Evolutionary conservation across 2,888 invertebrate genomes (phyloP), one percentile per base, ranked within the genome.

Genomic region (Therioaphis trifolii): DNA sequence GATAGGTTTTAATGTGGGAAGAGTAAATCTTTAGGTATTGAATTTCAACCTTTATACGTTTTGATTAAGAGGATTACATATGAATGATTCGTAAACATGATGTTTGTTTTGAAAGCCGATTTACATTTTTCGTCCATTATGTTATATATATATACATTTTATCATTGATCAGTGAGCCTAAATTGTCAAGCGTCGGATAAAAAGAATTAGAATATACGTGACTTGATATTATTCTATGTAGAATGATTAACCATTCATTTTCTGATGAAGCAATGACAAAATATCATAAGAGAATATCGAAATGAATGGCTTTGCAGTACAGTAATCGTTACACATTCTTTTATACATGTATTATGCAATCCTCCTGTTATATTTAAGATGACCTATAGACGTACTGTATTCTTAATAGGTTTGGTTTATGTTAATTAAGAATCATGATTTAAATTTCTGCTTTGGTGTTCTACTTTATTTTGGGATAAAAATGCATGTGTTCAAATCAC

Each of bases 81-180:
- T 18, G 49, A 80, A 78, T 21, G 66, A 77, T 77, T 35, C 49
- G 61, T 72, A 46, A 61, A 72, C 61, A 72, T 15, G n/a, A 61
- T 46, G 49, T 80, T 80, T 80, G 71, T 82, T 74, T 72, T 72
- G 72, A 71, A 74, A 82, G 29, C 24, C 5, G 71, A 80, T 80
- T 80, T 80, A 72, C 58, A 72, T 72, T 80, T 71, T 61, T 61
- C 43, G 35, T 80, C 80, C 79, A 69, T 68, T 2, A 69, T 43
- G 5, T 21, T 35, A 78, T 46, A 15, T 11, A 18, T 49, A 18
- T 24, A 55, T 55, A 14, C 15, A 4, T 21, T 29, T 76, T 77
- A 66, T 66, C 49, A 58, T 49, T 3, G 66, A 66, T 76, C 63
- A 15, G 21, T 15, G 35, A 21, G 66, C 21, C 63, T 49, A 49